phyloP scores from a whole-genome alignment of 2,113 vertebrate species.

The Phylloscopus whistleri region DNA sequence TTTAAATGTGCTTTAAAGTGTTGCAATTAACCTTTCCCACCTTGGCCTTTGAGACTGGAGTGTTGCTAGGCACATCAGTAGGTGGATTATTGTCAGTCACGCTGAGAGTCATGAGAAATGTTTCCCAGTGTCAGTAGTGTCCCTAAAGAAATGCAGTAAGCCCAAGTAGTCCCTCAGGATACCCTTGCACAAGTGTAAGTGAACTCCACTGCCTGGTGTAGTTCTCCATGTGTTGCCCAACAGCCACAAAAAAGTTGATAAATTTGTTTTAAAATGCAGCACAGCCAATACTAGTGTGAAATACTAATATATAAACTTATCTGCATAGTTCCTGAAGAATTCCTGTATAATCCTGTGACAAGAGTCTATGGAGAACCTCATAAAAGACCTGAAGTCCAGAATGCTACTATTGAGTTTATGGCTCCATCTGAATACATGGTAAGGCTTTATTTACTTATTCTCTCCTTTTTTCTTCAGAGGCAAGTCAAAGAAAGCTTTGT shows the following conservation, averaged over 20 bases:
- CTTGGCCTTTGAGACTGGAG: neutral
- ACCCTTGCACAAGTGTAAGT: neutral
- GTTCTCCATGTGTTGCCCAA: neutral
- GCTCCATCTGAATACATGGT: conserved; percentile 99
- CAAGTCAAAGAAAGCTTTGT: neutral
- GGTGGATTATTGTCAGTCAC: rapidly evolving
- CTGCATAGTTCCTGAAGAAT: conserved; percentile 92
- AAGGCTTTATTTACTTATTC: conserved; percentile 12
- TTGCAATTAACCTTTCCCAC: neutral
- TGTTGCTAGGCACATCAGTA: neutral
- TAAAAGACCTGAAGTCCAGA: conserved; percentile 94
- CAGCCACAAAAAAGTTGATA: neutral
- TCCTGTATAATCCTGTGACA: conserved; percentile 96
- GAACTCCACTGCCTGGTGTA: neutral
- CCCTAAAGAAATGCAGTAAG: neutral
- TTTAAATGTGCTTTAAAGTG: neutral
- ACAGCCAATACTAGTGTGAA: neutral
- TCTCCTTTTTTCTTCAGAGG: neutral
- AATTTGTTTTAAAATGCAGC: neutral
- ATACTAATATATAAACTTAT: neutral
- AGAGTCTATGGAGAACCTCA: conserved; percentile 93
- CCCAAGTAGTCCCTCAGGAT: neutral
- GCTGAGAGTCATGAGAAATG: neutral
- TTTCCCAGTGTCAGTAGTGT: neutral
- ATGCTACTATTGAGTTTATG: conserved; percentile 96